These are phyloP conservation scores for Andrena dorsata DNA, from an alignment of 2,888 invertebrate genomes.

Conservation along the genomic window DNA sequence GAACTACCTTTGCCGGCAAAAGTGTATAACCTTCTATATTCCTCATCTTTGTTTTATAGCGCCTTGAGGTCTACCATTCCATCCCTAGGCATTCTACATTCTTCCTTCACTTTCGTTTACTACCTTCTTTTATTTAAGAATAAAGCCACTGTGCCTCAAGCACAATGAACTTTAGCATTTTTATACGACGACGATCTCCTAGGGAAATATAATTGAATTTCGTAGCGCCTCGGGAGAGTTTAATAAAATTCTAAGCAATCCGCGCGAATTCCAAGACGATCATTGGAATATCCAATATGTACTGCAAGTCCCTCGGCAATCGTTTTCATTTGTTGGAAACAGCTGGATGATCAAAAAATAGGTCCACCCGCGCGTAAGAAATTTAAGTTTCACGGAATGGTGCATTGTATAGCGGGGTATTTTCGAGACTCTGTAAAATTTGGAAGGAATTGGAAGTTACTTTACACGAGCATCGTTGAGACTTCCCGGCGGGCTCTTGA, in stretches of 20 bases:
- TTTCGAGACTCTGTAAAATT: slow-evolving; percentile 66
- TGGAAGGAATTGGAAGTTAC: slow-evolving; percentile 21
- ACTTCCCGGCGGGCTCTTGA: slow-evolving; percentile 50
- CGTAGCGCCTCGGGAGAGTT: slow-evolving; percentile 45
- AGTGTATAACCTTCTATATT: slow-evolving; percentile 15
- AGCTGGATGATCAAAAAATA: not conserved
- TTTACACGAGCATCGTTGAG: not conserved
- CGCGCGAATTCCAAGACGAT: not conserved
- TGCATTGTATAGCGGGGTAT: not conserved
- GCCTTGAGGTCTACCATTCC: not conserved
- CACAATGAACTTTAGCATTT: slow-evolving; percentile 6
- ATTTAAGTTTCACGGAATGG: slow-evolving; percentile 14
- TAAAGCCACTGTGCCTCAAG: not conserved
- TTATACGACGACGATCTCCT: slow-evolving; percentile 26
- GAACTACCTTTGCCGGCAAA: slow-evolving; percentile 7
- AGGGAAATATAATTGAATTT: slow-evolving; percentile 43
- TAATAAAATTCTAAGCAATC: not conserved
- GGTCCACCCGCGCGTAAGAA: not conserved
- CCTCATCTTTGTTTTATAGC: slow-evolving; percentile 11
- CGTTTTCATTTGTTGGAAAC: slow-evolving; percentile 3
- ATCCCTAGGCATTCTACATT: slow-evolving; percentile 1
- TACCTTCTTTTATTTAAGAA: slow-evolving; percentile 1
- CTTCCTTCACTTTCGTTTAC: not conserved
- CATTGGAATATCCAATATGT: not conserved
- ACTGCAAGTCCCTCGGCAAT: not conserved